Evolutionary conservation across 2,113 vertebrate genomes (phyloP).

Genomic region (Psephotus haematonotus): DNA sequence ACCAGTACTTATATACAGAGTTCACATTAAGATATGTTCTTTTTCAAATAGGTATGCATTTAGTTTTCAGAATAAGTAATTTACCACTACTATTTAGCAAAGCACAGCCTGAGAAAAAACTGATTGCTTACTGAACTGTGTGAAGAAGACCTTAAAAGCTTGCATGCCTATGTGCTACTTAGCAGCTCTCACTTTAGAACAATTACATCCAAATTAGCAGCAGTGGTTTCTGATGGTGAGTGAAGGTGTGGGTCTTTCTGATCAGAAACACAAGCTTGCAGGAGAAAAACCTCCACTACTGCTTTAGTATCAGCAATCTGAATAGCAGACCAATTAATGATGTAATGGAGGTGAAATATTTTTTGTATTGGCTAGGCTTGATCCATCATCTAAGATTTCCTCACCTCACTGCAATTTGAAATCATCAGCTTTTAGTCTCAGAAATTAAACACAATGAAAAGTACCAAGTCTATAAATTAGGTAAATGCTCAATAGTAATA

Average conservation of each 20-base stretch:
- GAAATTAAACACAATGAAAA: background rate
- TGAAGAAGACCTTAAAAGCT: background rate
- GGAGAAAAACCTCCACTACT: background rate
- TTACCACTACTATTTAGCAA: background rate
- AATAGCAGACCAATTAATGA: background rate
- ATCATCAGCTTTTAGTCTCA: background rate
- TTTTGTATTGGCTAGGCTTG: background rate
- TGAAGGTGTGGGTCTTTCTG: background rate
- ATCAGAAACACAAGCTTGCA: background rate
- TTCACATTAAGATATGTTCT: background rate
- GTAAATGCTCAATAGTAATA: background rate
- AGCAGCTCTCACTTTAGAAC: background rate
- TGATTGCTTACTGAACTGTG: background rate
- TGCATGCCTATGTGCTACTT: background rate
- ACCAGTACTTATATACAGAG: background rate
- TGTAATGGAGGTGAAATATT: background rate
- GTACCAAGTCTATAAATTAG: background rate
- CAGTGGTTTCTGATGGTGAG: background rate
- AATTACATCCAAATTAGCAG: background rate
- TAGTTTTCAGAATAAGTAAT: background rate
- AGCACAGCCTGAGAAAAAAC: background rate
- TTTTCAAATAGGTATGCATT: background rate
- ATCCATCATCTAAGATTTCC: background rate
- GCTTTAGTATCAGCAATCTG: background rate
- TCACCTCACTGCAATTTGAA: background rate